Base-by-base conservation (phyloP, 1,140 invertebrate genomes). In the Temnothorax longispinosus region DNA sequence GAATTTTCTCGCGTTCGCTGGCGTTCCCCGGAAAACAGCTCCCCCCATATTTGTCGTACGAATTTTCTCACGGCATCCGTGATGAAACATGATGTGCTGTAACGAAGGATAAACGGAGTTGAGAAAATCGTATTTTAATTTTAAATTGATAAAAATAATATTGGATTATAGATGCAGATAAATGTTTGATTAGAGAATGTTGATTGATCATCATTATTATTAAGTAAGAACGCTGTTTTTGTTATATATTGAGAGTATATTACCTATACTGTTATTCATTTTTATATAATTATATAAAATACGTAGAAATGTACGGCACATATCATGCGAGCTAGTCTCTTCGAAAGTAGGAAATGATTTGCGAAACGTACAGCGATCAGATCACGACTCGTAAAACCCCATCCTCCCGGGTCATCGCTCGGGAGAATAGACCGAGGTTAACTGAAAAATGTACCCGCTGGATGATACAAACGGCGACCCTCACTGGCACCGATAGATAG, bases 371-470 rank as follows among this genome's bases (percentile, higher is more conserved):
- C 82, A 80, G 60, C 75, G 72, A 35, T 75, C 1, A 41, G 86
- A 90, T 91, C 78, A 87, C 88, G 88, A 90, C 74, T 88, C 44
- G 87, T 81, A 87, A 90, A 92, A 90, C 81, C 64, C 88, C 77
- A 87, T 89, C 85, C 81, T 91, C 38, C 38, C 58, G 58, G 65
- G 52, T 64, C 58, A 41, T 1, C 27, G 58, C 38, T 65, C 62
- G 69, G 56, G 67, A 81, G 81, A 91, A 80, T 81, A 76, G 87
- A 78, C 71, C 75, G 64, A 65, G 88, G 74, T 85, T 87, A 90
- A 77, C 89, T 92, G 93, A 93, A 93, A 93, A 93, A 94, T 93
- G 92, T 90, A 90, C 78, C 62, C 90, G 69, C 90, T 92, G 85
- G 56, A 86, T 80, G 92, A 93, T 93, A 93, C 92, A 93, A 94